Conservation (phyloP, 2,888 invertebrate species). For the Cylloceria caligata region DNA sequence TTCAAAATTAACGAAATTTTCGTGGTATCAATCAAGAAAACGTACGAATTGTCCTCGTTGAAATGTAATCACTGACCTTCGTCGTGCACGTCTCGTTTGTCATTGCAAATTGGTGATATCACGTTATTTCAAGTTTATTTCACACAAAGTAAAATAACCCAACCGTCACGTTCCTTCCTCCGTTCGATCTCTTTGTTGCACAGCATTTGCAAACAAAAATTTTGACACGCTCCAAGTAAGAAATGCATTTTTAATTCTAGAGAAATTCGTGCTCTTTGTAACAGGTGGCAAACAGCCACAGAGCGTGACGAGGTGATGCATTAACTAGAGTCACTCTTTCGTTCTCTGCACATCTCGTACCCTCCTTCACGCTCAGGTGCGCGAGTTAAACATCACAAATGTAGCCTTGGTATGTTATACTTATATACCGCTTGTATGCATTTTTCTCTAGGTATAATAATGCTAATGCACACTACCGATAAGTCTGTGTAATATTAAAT, state of each 20-base stretch:
- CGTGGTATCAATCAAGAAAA: not conserved
- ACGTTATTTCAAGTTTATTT: not conserved
- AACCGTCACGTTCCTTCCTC: not conserved
- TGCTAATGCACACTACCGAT: slow-evolving; percentile 17
- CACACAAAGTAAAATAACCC: not conserved
- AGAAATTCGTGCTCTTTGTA: slow-evolving; percentile 14
- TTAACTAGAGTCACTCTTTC: slow-evolving; percentile 47
- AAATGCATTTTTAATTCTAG: not conserved
- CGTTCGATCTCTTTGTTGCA: not conserved
- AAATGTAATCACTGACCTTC: not conserved
- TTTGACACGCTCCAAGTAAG: not conserved
- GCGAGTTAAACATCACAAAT: slow-evolving; percentile 72
- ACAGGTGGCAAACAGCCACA: slow-evolving; percentile 55
- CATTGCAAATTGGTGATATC: slow-evolving; percentile 14
- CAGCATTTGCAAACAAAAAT: not conserved
- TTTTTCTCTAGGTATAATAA: slow-evolving; percentile 8
- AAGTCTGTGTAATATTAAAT: slow-evolving; percentile 18
- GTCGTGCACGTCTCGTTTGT: not conserved
- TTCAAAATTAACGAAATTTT: too few relatives aligned
- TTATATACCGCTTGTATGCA: slow-evolving; percentile 9
- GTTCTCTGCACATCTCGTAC: slow-evolving; percentile 48
- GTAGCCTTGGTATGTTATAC: slow-evolving; percentile 27
- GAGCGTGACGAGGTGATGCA: not conserved
- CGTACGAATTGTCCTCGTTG: not conserved
- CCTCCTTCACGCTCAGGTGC: slow-evolving; percentile 78